Percentiles rank a stretch among this genome's conserved stretches.
phyloP scores from a whole-genome alignment of 1,140 invertebrate species.

The Caenorhabditis brenneri region DNA sequence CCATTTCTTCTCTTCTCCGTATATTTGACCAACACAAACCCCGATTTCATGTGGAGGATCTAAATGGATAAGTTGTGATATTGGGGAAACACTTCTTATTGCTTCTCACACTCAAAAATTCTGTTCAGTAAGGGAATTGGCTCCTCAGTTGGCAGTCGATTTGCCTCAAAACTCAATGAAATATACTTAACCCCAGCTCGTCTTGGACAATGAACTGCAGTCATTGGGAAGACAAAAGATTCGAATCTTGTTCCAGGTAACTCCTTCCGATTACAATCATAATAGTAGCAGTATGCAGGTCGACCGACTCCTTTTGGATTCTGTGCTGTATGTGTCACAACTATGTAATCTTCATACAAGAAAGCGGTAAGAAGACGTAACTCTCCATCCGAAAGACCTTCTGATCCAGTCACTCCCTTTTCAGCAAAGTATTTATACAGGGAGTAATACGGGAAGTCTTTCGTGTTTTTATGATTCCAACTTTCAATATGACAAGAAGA shows the following conservation, averaged over 20 bases:
- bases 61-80: no score
- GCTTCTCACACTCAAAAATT: neutral
- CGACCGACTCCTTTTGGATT: neutral
- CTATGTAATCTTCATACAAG: neutral
- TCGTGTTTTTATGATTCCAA: neutral
- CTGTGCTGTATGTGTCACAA: neutral
- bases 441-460: neutral
- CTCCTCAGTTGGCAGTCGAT: neutral
- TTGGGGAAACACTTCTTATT: no score
- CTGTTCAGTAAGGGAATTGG: neutral
- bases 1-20: neutral
- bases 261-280: neutral
- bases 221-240: neutral
- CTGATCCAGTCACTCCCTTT: neutral
- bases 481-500: neutral
- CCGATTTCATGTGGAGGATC: neutral
- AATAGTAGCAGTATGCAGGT: neutral
- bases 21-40: neutral
- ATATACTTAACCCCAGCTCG: neutral
- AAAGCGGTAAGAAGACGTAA: neutral
- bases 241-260: neutral
- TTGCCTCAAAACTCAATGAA: neutral
- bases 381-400: neutral
- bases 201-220: conserved; percentile 9
- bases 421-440: neutral